Percentiles rank a stretch among this genome's conserved stretches.
phyloP scores from a whole-genome alignment of 2,888 invertebrate genomes.

The Pandemis cinnamomeana region DNA sequence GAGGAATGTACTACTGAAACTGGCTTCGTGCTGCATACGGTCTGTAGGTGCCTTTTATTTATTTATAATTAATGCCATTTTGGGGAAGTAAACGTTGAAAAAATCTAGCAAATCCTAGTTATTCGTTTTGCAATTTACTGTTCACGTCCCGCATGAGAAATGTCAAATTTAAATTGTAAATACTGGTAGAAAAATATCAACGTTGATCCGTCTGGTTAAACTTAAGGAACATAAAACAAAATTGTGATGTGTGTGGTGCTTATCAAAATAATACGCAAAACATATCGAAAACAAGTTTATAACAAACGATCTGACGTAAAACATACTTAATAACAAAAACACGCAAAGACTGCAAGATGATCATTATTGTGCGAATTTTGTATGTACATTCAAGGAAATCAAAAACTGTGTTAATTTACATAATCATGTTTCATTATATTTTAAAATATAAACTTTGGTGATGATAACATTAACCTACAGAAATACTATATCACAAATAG shows the following conservation, averaged over 20 bases:
- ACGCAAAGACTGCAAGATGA: slow-evolving; percentile 34
- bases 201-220: not conserved
- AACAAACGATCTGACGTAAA: slow-evolving; percentile 31
- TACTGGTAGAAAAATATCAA: not conserved
- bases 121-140: not conserved
- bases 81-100: not conserved
- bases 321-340: slow-evolving; percentile 31
- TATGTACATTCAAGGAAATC: slow-evolving; percentile 60
- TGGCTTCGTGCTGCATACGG: not conserved
- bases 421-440: slow-evolving; percentile 18
- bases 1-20: slow-evolving; percentile 17
- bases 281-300: slow-evolving; percentile 37
- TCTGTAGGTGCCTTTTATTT: not conserved
- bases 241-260: slow-evolving; percentile 34
- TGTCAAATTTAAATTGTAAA: not conserved
- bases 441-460: slow-evolving; percentile 71
- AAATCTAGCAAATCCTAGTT: not conserved
- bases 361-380: slow-evolving; percentile 62
- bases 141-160: not conserved
- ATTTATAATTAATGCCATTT: not conserved
- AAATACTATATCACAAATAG: slow-evolving; percentile 68
- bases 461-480: slow-evolving; percentile 70
- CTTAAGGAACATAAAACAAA: slow-evolving; percentile 13
- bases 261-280: slow-evolving; percentile 34
- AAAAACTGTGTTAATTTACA: slow-evolving; percentile 57